These are phyloP conservation scores for Mormoops blainvillei DNA, from an alignment of 2,113 vertebrate species.

Conservation along the genomic window DNA sequence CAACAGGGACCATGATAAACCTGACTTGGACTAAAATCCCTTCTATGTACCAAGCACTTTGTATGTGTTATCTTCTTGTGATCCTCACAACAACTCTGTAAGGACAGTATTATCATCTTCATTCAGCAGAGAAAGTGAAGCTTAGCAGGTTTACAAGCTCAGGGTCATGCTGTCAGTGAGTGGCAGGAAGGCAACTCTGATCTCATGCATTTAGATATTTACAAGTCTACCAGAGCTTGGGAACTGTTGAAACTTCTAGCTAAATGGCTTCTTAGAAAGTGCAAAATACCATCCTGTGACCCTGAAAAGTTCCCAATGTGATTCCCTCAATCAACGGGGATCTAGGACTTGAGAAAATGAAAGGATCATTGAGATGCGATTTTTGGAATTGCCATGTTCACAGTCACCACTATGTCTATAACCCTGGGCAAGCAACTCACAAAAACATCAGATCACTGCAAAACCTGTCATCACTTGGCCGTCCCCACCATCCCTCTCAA, in stretches of 20 bases:
- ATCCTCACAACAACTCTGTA: neutral
- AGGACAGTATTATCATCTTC: neutral
- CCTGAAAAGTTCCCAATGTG: neutral
- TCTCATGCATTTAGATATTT: slow-evolving; percentile 1
- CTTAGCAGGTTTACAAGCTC: neutral
- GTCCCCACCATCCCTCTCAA: slow-evolving; percentile 37
- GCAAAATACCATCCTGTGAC: neutral
- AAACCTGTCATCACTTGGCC: slow-evolving; percentile 65
- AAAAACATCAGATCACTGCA: slow-evolving; percentile 55
- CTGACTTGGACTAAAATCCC: neutral
- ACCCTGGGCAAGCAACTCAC: slow-evolving; percentile 43
- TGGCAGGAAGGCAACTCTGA: neutral
- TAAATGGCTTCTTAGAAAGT: slow-evolving; percentile 48
- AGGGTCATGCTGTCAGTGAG: neutral
- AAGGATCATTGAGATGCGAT: neutral
- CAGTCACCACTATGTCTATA: slow-evolving; percentile 34
- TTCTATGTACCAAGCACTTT: neutral
- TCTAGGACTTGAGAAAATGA: slow-evolving; percentile 47
- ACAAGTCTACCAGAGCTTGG: neutral
- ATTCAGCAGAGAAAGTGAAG: neutral
- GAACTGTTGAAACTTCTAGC: neutral
- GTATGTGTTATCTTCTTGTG: neutral
- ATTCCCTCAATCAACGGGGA: slow-evolving; percentile 46
- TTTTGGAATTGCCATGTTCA: slow-evolving; percentile 41
- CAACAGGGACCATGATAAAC: neutral